phyloP scores from a whole-genome alignment of 92 coral and sea anemone genomes.

The Desmophyllum pertusum region DNA sequence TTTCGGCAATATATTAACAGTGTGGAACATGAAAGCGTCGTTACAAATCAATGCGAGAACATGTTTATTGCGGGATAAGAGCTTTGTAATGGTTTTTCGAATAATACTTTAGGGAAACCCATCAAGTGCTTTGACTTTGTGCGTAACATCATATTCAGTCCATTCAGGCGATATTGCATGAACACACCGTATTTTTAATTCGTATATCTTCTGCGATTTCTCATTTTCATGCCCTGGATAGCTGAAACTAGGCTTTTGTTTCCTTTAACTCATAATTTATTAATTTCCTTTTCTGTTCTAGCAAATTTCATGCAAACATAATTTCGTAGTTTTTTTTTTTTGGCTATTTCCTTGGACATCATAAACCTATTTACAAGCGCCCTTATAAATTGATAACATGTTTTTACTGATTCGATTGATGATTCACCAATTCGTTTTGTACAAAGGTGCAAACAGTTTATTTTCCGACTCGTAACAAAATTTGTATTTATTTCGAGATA shows the following conservation, averaged over 20 bases:
- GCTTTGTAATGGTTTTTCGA: no score
- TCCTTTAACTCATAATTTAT: neutral
- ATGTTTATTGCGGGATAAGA: no score
- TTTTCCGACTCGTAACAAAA: neutral
- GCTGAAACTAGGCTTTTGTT: neutral
- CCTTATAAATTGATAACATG: neutral
- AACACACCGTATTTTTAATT: neutral
- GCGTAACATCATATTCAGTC: neutral
- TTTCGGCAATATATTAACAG: no score
- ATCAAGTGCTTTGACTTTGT: neutral
- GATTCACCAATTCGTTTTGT: neutral
- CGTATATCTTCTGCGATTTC: neutral
- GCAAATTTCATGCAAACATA: neutral
- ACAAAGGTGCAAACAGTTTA: neutral
- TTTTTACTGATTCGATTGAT: neutral
- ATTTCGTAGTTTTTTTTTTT: neutral
- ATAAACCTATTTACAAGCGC: neutral
- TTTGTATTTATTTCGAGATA: neutral
- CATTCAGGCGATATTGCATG: neutral
- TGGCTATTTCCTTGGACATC: neutral
- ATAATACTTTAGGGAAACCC: neutral
- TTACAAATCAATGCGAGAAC: neutral
- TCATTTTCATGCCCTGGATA: neutral
- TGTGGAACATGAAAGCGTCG: no score
- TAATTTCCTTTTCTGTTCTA: neutral